Evolutionary conservation across 2,888 invertebrate species (phyloP).

Genomic region (Eutolmus rufibarbis): DNA sequence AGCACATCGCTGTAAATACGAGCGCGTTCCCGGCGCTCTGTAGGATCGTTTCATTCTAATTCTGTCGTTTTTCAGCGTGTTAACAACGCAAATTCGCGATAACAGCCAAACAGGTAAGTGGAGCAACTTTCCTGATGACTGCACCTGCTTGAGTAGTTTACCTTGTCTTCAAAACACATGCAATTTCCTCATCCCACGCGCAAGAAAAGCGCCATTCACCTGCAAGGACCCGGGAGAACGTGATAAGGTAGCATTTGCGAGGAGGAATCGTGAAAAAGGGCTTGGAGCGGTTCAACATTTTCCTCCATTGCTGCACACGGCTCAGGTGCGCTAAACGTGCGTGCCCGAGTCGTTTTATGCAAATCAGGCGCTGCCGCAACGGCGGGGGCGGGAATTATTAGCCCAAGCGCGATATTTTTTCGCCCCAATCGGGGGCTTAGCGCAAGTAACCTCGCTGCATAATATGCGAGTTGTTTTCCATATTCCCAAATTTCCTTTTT

Average conservation of each 20-base stretch:
- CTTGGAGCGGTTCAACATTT: not conserved
- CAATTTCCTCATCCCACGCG: not conserved
- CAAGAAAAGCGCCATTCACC: not conserved
- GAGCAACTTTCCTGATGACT: not conserved
- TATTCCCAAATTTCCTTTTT: not conserved
- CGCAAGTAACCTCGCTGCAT: not conserved
- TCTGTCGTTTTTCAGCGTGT: not conserved
- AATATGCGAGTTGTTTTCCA: not conserved
- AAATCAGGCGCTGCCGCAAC: not conserved
- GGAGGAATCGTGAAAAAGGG: not conserved
- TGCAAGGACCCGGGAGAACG: not conserved
- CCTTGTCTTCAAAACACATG: not conserved
- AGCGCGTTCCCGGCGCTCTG: not conserved
- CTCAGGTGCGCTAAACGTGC: not conserved
- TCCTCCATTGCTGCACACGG: not conserved
- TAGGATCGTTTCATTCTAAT: not conserved
- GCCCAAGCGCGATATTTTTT: not conserved
- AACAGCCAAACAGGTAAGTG: not conserved
- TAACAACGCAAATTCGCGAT: not conserved
- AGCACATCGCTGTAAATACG: not conserved
- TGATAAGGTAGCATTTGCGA: not conserved
- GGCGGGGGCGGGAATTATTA: not conserved
- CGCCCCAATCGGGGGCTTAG: not conserved
- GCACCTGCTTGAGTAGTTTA: not conserved
- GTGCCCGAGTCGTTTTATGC: slow-evolving; percentile 33